These are phyloP conservation scores for Nomada lathburiana DNA, from an alignment of 2,888 invertebrate genomes.

Conservation along the genomic window DNA sequence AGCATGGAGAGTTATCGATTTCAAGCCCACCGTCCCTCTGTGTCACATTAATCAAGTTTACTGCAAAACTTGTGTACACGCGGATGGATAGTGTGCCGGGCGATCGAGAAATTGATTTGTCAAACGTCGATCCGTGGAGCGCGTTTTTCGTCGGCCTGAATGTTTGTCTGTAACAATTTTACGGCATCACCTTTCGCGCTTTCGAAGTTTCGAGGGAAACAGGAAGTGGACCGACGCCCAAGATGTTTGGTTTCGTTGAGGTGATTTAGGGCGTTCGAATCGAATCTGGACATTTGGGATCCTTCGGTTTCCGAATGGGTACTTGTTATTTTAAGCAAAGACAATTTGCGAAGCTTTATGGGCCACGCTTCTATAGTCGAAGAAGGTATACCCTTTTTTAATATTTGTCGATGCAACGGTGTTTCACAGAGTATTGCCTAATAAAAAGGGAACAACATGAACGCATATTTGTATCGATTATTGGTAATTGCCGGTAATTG, in stretches of 20 bases:
- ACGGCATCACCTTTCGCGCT: not conserved
- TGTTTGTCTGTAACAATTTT: not conserved
- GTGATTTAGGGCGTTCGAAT: not conserved
- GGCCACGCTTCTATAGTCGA: too few species aligned
- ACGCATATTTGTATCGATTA: too few species aligned
- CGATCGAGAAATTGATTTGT: conserved; percentile 9
- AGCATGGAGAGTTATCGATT: conserved; percentile 16
- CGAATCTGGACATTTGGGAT: not conserved
- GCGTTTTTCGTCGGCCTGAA: not conserved
- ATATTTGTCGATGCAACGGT: too few species aligned
- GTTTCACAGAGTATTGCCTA: too few species aligned
- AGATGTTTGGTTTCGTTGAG: not conserved
- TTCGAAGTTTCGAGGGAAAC: not conserved
- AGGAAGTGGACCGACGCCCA: not conserved
- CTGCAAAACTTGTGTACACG: conserved; percentile 5
- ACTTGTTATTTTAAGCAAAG: too few species aligned
- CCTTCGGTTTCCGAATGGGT: not conserved
- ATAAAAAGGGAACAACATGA: too few species aligned
- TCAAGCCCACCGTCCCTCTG: not conserved
- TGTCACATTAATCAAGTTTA: conserved; percentile 8
- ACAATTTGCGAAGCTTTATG: too few species aligned
- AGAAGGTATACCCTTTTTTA: too few species aligned
- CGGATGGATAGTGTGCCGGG: conserved; percentile 1
- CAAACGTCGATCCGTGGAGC: not conserved
- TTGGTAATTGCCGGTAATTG: too few species aligned